These are phyloP conservation scores for Pogonognathellus flavescens DNA, from an alignment of 1,140 invertebrate species.

Conservation along the genomic window DNA sequence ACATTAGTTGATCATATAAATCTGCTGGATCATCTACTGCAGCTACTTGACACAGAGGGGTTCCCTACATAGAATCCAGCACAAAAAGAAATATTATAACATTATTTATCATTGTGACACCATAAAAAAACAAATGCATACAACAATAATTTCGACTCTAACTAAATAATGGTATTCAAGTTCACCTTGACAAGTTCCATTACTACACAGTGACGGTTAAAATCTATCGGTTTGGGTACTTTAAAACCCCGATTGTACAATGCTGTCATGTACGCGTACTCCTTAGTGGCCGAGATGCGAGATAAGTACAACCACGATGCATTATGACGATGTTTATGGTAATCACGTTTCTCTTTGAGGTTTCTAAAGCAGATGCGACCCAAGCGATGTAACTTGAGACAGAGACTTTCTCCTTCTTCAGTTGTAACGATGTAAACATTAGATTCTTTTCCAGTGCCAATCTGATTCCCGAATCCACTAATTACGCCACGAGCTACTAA, in stretches of 20 bases:
- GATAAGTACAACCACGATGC: slow-evolving; percentile 98
- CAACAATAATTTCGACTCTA: neutral
- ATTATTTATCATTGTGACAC: neutral
- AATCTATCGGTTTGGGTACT: slow-evolving; percentile 94
- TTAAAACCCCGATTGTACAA: slow-evolving; percentile 91
- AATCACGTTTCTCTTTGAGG: slow-evolving; percentile 96
- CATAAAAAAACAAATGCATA: neutral
- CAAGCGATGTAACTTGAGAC: slow-evolving; percentile 92
- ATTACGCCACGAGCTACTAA: slow-evolving; percentile 84
- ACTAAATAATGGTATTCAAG: neutral
- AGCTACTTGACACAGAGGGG: slow-evolving; percentile 85
- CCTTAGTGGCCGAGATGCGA: slow-evolving; percentile 94
- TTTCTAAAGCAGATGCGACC: slow-evolving; percentile 97
- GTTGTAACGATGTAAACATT: slow-evolving; percentile 92
- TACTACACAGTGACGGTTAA: slow-evolving; percentile 95
- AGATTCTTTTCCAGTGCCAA: slow-evolving; percentile 98
- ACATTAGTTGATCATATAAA: slow-evolving; percentile 96
- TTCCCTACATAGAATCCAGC: slow-evolving; percentile 71
- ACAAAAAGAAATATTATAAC: neutral
- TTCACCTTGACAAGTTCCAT: slow-evolving; percentile 88
- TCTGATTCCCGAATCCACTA: slow-evolving; percentile 95
- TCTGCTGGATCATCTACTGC: slow-evolving; percentile 82
- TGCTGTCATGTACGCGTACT: slow-evolving; percentile 98
- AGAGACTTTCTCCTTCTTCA: slow-evolving; percentile 81
- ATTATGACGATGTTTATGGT: slow-evolving; percentile 90